Evolutionary conservation across 2,888 invertebrate genomes (phyloP).

Genomic region (Blastobasis adustella): DNA sequence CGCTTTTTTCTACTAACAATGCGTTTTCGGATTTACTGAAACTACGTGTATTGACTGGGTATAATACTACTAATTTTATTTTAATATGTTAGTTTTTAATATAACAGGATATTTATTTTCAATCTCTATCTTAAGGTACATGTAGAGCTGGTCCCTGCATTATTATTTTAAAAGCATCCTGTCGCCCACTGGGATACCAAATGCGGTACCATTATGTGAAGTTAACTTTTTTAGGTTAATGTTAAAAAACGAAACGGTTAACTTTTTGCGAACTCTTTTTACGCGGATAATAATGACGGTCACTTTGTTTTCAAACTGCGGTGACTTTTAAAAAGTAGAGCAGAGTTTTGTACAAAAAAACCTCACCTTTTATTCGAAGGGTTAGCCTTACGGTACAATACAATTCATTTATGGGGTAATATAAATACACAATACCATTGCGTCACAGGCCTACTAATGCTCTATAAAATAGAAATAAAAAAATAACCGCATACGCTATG

Average conservation of each 20-base stretch:
- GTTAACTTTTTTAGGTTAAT: too few species aligned
- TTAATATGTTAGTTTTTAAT: too few species aligned
- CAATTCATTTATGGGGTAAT: constrained; percentile 56
- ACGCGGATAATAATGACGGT: constrained; percentile 32
- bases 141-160: too few species aligned
- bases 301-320: constrained; percentile 60
- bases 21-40: too few species aligned
- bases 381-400: constrained; percentile 42
- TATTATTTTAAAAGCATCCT: too few species aligned
- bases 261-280: constrained; percentile 20
- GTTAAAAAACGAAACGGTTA: constrained; percentile 18
- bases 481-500: constrained; percentile 43
- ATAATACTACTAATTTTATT: too few species aligned
- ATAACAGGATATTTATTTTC: too few species aligned
- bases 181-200: too few species aligned
- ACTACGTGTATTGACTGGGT: too few species aligned
- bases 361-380: constrained; percentile 44
- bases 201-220: too few species aligned
- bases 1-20: too few species aligned
- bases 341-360: constrained; percentile 51
- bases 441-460: constrained; percentile 54
- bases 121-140: too few species aligned
- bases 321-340: constrained; percentile 60
- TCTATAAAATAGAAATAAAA: constrained; percentile 27
- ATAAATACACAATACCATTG: constrained; percentile 53